A percentile compares a stretch with the other conserved stretches of the same genome.
phyloP scores from a whole-genome alignment of 1,140 invertebrate genomes.

The Camponotus floridanus region DNA sequence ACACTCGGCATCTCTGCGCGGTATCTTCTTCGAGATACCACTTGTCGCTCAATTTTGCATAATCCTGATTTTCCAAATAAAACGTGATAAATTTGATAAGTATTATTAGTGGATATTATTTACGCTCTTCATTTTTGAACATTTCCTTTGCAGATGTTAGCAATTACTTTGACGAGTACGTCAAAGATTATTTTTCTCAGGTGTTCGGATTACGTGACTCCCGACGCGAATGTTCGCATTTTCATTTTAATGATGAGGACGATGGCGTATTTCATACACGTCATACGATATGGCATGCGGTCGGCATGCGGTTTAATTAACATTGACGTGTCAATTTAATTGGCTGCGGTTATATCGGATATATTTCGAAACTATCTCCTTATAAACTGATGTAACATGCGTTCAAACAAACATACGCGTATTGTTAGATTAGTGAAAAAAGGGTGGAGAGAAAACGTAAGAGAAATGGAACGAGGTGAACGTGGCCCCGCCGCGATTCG shows the following conservation, averaged over 20 bases:
- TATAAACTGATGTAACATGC: not conserved
- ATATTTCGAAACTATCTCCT: not conserved
- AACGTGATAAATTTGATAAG: not conserved
- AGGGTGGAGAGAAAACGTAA: constrained; percentile 5
- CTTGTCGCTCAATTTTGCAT: not conserved
- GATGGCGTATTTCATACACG: constrained; percentile 34
- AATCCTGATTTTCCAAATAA: not conserved
- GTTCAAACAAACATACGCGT: not conserved
- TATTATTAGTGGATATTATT: not conserved
- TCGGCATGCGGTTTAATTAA: constrained; percentile 55
- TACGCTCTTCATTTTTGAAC: no score
- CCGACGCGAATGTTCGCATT: constrained; percentile 7
- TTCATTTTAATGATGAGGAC: constrained; percentile 23
- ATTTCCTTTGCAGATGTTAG: not conserved
- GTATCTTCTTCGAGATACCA: not conserved
- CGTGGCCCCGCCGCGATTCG: constrained; percentile 34
- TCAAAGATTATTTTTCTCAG: constrained; percentile 9
- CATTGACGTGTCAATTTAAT: constrained; percentile 54
- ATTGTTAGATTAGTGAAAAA: constrained; percentile 39
- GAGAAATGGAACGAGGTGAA: constrained; percentile 36
- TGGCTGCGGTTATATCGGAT: constrained; percentile 38
- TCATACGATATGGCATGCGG: constrained; percentile 31
- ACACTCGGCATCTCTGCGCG: not conserved
- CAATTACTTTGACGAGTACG: not conserved
- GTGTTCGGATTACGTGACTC: constrained; percentile 17